Conservation (phyloP, 2,888 invertebrate genomes). For the Cactoblastis cactorum region DNA sequence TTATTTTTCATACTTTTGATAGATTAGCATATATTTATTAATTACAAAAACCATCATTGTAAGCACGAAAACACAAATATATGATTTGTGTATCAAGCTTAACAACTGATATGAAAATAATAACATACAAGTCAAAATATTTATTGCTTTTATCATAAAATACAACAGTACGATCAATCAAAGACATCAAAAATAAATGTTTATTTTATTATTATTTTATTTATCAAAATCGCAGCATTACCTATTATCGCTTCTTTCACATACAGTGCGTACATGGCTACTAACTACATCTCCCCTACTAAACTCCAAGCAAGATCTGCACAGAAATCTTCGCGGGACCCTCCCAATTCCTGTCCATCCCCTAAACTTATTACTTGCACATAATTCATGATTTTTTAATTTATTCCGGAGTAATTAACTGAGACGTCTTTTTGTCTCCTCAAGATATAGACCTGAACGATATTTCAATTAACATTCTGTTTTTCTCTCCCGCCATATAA, state of each 20-base stretch:
- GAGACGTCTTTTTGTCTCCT: constrained; percentile 28
- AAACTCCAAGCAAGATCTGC: constrained; percentile 36
- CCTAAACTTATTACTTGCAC: constrained; percentile 40
- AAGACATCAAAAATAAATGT: too few relatives aligned
- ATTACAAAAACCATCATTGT: too few relatives aligned
- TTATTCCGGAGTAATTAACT: constrained; percentile 53
- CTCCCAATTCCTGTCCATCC: constrained; percentile 38
- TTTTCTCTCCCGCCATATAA: not conserved
- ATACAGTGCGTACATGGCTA: constrained; percentile 22
- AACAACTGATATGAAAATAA: too few relatives aligned
- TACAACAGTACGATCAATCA: too few relatives aligned
- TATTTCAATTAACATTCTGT: constrained; percentile 16
- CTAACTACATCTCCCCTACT: constrained; percentile 17
- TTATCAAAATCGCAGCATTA: not conserved
- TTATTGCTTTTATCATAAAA: too few relatives aligned
- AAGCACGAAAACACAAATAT: too few relatives aligned
- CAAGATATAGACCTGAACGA: constrained; percentile 10
- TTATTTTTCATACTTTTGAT: too few relatives aligned
- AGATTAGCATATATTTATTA: too few relatives aligned
- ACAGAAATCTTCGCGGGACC: constrained; percentile 34
- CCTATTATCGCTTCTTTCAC: constrained; percentile 2
- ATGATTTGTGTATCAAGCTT: too few relatives aligned
- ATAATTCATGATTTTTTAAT: constrained; percentile 55
- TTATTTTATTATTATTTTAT: too few relatives aligned
- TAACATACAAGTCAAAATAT: too few relatives aligned